Evolutionary conservation across 2,888 invertebrate species (phyloP).

Genomic region (Leucoma salicis): DNA sequence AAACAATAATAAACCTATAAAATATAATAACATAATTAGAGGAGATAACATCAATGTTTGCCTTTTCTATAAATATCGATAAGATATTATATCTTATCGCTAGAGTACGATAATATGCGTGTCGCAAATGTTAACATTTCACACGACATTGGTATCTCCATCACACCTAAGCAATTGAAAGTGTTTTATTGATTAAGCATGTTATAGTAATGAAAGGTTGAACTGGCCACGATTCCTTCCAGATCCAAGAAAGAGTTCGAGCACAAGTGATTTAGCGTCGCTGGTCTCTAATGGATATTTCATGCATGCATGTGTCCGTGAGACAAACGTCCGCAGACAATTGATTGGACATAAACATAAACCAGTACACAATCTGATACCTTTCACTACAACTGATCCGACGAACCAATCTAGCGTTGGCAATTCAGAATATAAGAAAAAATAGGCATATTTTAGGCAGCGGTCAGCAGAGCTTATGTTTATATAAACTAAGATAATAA

Average conservation of each 20-base stretch:
- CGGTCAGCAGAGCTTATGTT: constrained; percentile 39
- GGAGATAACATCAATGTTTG: constrained; percentile 36
- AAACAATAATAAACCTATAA: too few relatives aligned
- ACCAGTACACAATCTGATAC: constrained; percentile 9
- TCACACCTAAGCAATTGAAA: too few relatives aligned
- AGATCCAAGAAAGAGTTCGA: constrained; percentile 64
- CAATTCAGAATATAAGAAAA: constrained; percentile 42
- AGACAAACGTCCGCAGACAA: constrained; percentile 30
- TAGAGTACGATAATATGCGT: constrained; percentile 39
- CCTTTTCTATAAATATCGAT: constrained; percentile 40
- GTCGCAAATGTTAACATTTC: constrained; percentile 37
- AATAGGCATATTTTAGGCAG: constrained; percentile 40
- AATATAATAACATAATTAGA: constrained; percentile 19
- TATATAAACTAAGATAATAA: constrained; percentile 44
- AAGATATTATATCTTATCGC: constrained; percentile 38
- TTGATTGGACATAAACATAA: constrained; percentile 24
- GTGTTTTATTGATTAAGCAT: too few relatives aligned
- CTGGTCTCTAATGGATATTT: constrained; percentile 41
- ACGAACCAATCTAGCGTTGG: constrained; percentile 39
- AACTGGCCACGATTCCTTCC: constrained; percentile 56
- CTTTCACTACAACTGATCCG: constrained; percentile 54
- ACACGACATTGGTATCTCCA: constrained; percentile 4
- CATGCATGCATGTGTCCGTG: constrained; percentile 21
- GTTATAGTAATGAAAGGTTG: constrained; percentile 36
- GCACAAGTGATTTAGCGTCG: constrained; percentile 45